phyloP scores from a whole-genome alignment of 2,888 invertebrate genomes.

The Leptopilina drosophilae region DNA sequence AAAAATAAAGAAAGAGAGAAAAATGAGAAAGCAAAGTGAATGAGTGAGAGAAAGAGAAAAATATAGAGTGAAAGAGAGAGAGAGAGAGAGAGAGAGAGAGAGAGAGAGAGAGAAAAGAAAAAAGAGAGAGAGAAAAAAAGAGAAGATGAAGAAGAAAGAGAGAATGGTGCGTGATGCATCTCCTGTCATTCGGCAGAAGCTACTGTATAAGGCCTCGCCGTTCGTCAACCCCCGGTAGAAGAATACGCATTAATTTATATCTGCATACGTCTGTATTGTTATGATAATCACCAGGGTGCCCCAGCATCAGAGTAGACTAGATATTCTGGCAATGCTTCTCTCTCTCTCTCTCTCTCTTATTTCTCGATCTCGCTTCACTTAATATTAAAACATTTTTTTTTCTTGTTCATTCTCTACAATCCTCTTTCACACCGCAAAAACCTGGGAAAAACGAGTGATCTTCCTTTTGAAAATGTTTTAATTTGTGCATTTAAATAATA shows the following conservation, averaged over 20 bases:
- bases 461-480: not conserved
- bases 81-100: not conserved
- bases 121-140: not conserved
- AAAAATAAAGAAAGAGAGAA: not conserved
- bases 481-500: slow-evolving; percentile 13
- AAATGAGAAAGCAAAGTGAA: slow-evolving; percentile 25
- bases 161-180: slow-evolving; percentile 62
- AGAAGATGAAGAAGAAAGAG: slow-evolving; percentile 45
- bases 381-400: slow-evolving; percentile 10
- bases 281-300: slow-evolving; percentile 70
- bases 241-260: slow-evolving; percentile 77
- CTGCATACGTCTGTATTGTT: slow-evolving; percentile 73
- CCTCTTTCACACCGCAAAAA: slow-evolving; percentile 6
- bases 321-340: slow-evolving; percentile 61
- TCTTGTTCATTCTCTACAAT: not conserved
- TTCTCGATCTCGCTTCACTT: not conserved
- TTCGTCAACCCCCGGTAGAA: slow-evolving; percentile 71
- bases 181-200: slow-evolving; percentile 60
- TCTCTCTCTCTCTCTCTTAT: slow-evolving; percentile 43
- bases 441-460: slow-evolving; percentile 40
- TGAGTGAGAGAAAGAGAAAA: slow-evolving; percentile 42
- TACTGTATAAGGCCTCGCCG: slow-evolving; percentile 49
- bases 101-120: too few species aligned
- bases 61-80: too few species aligned
- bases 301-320: slow-evolving; percentile 57